Conservation (phyloP, 2,888 invertebrate species). For the Onthophagus sagittarius region DNA sequence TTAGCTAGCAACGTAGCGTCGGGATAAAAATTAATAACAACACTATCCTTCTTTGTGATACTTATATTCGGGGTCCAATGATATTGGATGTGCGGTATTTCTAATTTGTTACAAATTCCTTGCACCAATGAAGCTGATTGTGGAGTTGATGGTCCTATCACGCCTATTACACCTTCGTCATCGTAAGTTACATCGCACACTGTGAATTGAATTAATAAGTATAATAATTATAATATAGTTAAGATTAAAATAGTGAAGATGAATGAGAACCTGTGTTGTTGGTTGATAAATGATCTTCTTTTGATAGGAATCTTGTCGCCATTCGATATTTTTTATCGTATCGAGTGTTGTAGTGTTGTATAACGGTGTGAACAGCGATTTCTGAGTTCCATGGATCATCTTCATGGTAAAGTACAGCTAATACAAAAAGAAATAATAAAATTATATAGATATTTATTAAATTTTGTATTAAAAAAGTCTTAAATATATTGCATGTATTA, state of each 20-base stretch:
- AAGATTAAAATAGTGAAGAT: background rate
- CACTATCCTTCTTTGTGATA: constrained; percentile 25
- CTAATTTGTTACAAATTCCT: constrained; percentile 77
- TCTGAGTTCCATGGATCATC: constrained; percentile 12
- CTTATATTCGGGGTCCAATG: constrained; percentile 65
- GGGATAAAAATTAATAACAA: constrained; percentile 65
- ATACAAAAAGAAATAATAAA: background rate
- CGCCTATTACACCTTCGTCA: constrained; percentile 65
- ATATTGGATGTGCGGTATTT: constrained; percentile 81
- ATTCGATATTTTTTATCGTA: constrained; percentile 5
- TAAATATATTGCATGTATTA: too few relatives aligned
- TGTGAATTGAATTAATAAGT: constrained; percentile 26
- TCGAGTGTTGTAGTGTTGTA: constrained; percentile 5
- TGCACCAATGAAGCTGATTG: constrained; percentile 69
- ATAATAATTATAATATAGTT: background rate
- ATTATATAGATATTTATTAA: too few relatives aligned
- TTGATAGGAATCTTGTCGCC: constrained; percentile 4
- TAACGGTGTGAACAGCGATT: constrained; percentile 7
- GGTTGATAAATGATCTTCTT: constrained; percentile 16
- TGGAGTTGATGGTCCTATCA: constrained; percentile 75
- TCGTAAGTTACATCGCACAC: constrained; percentile 26
- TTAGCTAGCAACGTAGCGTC: constrained; percentile 62
- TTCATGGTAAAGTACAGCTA: constrained; percentile 15
- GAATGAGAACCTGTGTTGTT: constrained; percentile 8
- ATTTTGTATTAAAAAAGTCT: too few relatives aligned